Percentiles rank a stretch among this genome's conserved stretches.
Evolutionary conservation across 35 echinoderm and acorn worm species (phyloP).

Genomic region (Diadema setosum): DNA sequence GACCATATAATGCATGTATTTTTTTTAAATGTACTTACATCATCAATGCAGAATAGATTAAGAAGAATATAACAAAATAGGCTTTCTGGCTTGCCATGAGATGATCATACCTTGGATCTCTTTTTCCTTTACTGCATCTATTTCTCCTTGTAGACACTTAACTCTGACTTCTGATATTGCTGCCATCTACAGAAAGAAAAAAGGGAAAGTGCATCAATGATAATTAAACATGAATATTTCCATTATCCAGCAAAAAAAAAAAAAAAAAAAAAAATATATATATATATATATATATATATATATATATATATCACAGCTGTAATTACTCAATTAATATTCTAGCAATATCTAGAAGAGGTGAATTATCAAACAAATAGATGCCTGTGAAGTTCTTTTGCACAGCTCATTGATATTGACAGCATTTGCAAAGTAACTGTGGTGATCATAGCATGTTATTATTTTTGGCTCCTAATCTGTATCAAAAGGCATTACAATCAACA

Average conservation of each 20-base stretch:
- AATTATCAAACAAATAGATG: too few species aligned
- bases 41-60: neutral
- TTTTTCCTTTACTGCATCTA: neutral
- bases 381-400: too few species aligned
- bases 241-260: neutral
- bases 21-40: neutral
- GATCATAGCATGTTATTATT: too few species aligned
- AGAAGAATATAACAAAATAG: neutral
- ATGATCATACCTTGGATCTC: neutral
- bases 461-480: too few species aligned
- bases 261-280: neutral
- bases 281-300: neutral
- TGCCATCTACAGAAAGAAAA: neutral
- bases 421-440: too few species aligned
- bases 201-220: too few species aligned
- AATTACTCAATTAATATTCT: neutral
- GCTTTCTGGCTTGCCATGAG: too few species aligned
- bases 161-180: neutral
- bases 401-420: too few species aligned
- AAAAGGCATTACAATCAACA: too few species aligned
- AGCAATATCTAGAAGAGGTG: neutral
- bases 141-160: slow-evolving; percentile 1
- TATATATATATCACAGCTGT: neutral
- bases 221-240: neutral
- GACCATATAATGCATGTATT: neutral